Percentiles rank a stretch among this genome's conserved stretches.
Conservation (phyloP, 2,888 invertebrate species). For the Agrilus biguttatus region DNA sequence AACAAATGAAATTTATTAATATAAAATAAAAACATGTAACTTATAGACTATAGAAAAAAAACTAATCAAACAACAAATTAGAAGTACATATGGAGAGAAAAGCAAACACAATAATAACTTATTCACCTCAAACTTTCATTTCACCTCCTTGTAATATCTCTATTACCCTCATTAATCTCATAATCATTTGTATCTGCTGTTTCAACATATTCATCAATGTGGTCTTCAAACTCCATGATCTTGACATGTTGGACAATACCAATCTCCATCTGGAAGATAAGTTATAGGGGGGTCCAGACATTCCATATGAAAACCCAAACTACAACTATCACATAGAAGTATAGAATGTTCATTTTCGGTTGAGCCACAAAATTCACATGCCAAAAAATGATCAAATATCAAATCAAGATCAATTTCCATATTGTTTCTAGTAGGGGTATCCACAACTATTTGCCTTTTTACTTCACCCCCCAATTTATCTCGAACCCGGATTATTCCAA, state of each 20-base stretch:
- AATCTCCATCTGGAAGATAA: conserved; percentile 66
- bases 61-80: background rate
- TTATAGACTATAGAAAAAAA: too few species aligned
- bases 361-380: conserved; percentile 67
- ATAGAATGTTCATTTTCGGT: conserved; percentile 74
- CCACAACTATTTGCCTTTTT: conserved; percentile 50
- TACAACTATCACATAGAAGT: conserved; percentile 85
- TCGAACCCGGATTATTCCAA: conserved; percentile 62
- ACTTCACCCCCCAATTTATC: conserved; percentile 47
- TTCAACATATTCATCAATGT: too few species aligned
- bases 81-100: background rate
- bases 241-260: conserved; percentile 73
- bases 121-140: conserved; percentile 9
- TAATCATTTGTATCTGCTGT: too few species aligned
- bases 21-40: too few species aligned
- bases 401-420: conserved; percentile 25
- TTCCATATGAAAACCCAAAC: conserved; percentile 81
- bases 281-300: conserved; percentile 71
- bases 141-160: background rate
- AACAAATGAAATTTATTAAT: too few species aligned
- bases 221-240: too few species aligned
- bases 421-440: conserved; percentile 34
- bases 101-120: conserved; percentile 1
- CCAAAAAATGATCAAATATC: conserved; percentile 51
- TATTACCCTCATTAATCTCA: too few species aligned